Percentiles rank a stretch among this genome's conserved stretches.
Evolutionary conservation across 2,888 invertebrate species (phyloP).

Genomic region (Trissonchulus latispiculum): DNA sequence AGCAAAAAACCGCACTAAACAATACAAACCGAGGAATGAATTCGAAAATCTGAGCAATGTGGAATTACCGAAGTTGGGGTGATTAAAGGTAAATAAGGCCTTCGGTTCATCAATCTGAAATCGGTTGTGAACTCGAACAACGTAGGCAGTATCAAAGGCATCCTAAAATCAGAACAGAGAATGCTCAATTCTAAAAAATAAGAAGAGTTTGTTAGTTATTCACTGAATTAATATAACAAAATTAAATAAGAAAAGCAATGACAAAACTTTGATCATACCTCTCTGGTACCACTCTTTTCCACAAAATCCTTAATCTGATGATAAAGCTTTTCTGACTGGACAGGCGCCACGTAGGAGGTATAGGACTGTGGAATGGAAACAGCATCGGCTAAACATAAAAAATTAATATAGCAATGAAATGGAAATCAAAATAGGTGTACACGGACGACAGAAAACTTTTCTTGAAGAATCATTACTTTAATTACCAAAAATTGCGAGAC

Average conservation of each 20-base stretch:
- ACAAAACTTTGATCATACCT: slow-evolving; percentile 11
- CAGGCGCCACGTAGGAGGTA: slow-evolving; percentile 77
- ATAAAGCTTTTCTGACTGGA: slow-evolving; percentile 79
- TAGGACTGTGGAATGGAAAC: slow-evolving; percentile 82
- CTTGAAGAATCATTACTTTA: no score
- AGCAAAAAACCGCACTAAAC: background rate
- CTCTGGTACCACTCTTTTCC: slow-evolving; percentile 27
- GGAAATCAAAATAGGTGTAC: no score
- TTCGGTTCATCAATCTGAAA: slow-evolving; percentile 64
- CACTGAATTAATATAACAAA: no score
- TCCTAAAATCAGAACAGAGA: slow-evolving; percentile 41
- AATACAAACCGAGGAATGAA: no score
- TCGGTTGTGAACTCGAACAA: slow-evolving; percentile 77
- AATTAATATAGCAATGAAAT: no score
- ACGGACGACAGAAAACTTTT: no score
- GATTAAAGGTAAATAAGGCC: slow-evolving; percentile 72
- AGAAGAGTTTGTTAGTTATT: no score
- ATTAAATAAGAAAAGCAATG: no score
- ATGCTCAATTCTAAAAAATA: no score
- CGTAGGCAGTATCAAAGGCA: slow-evolving; percentile 72
- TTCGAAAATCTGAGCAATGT: no score
- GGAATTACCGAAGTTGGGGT: slow-evolving; percentile 61
- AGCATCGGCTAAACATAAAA: slow-evolving; percentile 61
- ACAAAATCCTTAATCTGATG: slow-evolving; percentile 56
- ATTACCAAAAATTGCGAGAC: no score